Evolutionary conservation across 2,888 invertebrate genomes (phyloP).

Genomic region (Melikaiella ostensackeni): DNA sequence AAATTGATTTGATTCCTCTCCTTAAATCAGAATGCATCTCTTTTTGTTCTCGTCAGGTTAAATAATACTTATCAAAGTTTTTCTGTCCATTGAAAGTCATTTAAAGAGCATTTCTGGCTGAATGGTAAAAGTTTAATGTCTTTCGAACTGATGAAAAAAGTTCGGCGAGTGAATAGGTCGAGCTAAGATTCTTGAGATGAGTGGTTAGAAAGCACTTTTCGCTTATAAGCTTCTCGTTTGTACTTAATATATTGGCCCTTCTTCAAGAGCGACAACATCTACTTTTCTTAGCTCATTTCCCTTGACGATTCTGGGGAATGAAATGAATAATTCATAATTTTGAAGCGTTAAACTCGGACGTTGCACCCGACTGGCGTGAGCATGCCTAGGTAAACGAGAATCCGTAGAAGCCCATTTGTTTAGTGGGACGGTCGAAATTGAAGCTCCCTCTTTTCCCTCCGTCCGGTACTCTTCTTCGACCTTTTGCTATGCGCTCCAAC

Average conservation of each 20-base stretch:
- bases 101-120: conserved; percentile 5
- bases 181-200: conserved; percentile 32
- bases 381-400: conserved; percentile 43
- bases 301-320: conserved; percentile 65
- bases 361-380: conserved; percentile 43
- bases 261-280: conserved; percentile 19
- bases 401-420: conserved; percentile 65
- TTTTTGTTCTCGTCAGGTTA: too few relatives aligned
- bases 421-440: conserved; percentile 62
- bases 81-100: conserved; percentile 26
- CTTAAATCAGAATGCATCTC: not conserved
- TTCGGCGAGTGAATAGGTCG: conserved; percentile 9
- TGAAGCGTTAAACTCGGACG: conserved; percentile 61
- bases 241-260: conserved; percentile 16
- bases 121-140: conserved; percentile 32
- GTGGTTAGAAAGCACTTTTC: conserved; percentile 31
- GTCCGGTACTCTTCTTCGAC: conserved; percentile 39
- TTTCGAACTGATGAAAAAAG: conserved; percentile 38
- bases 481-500: conserved; percentile 42
- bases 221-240: conserved; percentile 30
- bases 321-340: conserved; percentile 72
- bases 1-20: not conserved
- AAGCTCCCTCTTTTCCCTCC: conserved; percentile 44
- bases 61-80: conserved; percentile 13
- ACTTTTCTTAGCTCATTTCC: conserved; percentile 53